A percentile compares a stretch with the other conserved stretches of the same genome.
Evolutionary conservation across 1,140 invertebrate genomes (phyloP).

Genomic region (Hetaerina americana): DNA sequence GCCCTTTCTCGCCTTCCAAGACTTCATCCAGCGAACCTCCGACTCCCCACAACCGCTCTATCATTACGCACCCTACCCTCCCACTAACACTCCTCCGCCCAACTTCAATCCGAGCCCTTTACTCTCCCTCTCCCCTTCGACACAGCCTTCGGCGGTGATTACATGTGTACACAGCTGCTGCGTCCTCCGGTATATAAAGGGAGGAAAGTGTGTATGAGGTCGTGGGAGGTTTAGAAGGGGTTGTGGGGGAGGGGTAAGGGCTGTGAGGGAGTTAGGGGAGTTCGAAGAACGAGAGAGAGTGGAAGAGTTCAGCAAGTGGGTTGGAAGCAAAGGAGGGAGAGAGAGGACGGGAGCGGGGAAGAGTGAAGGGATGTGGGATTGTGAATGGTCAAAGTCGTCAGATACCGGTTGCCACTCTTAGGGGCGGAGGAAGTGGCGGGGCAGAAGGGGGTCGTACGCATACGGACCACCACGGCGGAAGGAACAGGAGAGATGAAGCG

Average conservation of each 20-base stretch:
- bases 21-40: not conserved
- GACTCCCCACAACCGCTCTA: too few species aligned
- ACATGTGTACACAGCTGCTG: not conserved
- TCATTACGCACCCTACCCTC: too few species aligned
- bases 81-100: too few species aligned
- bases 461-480: too few species aligned
- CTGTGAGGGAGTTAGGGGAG: too few species aligned
- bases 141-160: not conserved
- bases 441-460: not conserved
- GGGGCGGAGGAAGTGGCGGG: not conserved
- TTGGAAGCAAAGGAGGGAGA: too few species aligned
- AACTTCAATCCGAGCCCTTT: not conserved
- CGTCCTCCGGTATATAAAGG: too few species aligned
- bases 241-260: not conserved
- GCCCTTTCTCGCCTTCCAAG: not conserved
- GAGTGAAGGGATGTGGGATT: not conserved
- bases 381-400: not conserved
- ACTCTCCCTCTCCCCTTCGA: not conserved
- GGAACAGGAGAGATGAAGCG: too few species aligned
- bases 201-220: not conserved
- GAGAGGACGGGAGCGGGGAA: too few species aligned
- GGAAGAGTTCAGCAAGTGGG: too few species aligned
- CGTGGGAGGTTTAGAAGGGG: not conserved
- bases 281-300: too few species aligned
- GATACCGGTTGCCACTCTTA: not conserved